Evolutionary conservation across 2,113 vertebrate species (phyloP).

Genomic region (Pangasianodon gigas): DNA sequence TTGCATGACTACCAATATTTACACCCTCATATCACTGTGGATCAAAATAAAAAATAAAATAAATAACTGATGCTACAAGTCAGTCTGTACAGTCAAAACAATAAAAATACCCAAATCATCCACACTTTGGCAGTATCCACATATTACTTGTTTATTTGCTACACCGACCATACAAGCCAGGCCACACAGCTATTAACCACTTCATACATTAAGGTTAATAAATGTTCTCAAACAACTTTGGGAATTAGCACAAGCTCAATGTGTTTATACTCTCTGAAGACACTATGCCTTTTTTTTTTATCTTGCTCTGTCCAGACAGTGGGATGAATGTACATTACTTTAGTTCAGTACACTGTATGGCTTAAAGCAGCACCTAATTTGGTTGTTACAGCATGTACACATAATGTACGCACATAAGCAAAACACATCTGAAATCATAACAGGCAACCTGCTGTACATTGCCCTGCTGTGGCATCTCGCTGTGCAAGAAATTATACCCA

Average conservation of each 20-base stretch:
- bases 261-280: not conserved
- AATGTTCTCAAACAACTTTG: not conserved
- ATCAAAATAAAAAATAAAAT: not conserved
- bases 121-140: not conserved
- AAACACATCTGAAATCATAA: not conserved
- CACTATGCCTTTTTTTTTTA: not conserved
- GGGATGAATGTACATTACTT: not conserved
- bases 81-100: too few species aligned
- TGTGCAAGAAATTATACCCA: not conserved
- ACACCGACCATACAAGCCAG: not conserved
- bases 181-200: not conserved
- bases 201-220: not conserved
- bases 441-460: not conserved
- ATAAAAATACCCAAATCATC: not conserved
- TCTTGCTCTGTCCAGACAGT: not conserved
- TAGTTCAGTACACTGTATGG: not conserved
- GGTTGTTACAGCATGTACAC: not conserved
- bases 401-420: not conserved
- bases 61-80: too few species aligned
- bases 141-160: not conserved
- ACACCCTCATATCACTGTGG: not conserved
- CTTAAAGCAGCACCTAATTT: not conserved
- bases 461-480: not conserved
- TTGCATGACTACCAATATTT: not conserved
- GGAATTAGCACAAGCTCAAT: not conserved